A percentile compares a stretch with the other conserved stretches of the same genome.
Conservation (phyloP, 2,888 invertebrate genomes). For the Oscheius onirici region DNA sequence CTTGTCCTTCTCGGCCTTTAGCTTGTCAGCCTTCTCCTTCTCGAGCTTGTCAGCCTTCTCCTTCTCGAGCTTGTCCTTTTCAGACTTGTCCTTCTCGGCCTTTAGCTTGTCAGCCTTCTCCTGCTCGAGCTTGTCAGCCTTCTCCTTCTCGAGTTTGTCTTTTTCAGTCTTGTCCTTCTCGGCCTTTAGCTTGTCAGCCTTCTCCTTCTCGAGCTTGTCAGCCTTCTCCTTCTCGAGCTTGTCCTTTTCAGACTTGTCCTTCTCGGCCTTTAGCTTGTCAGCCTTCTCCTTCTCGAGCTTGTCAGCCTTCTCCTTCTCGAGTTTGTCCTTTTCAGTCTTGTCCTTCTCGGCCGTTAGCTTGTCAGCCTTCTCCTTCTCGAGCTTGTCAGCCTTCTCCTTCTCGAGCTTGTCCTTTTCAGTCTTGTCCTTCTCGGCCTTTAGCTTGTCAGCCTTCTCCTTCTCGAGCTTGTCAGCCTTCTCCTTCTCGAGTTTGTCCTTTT, state of each 20-base stretch:
- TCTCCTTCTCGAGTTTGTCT: background rate
- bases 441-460: conserved; percentile 1
- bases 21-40: background rate
- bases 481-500: background rate
- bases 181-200: background rate
- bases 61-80: background rate
- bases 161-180: background rate
- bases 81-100: background rate
- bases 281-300: background rate
- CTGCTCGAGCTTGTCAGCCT: background rate
- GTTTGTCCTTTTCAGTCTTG: background rate
- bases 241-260: background rate
- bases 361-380: too few species aligned
- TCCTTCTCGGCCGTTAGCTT: too few species aligned
- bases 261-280: background rate
- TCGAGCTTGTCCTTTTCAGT: background rate
- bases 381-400: background rate
- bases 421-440: background rate
- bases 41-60: background rate
- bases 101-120: background rate
- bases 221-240: background rate
- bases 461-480: background rate
- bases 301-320: background rate
- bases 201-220: background rate
- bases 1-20: background rate